These are phyloP conservation scores for Peromyscus melanophrys DNA, from an alignment of 2,797 vertebrate genomes.

Conservation along the genomic window DNA sequence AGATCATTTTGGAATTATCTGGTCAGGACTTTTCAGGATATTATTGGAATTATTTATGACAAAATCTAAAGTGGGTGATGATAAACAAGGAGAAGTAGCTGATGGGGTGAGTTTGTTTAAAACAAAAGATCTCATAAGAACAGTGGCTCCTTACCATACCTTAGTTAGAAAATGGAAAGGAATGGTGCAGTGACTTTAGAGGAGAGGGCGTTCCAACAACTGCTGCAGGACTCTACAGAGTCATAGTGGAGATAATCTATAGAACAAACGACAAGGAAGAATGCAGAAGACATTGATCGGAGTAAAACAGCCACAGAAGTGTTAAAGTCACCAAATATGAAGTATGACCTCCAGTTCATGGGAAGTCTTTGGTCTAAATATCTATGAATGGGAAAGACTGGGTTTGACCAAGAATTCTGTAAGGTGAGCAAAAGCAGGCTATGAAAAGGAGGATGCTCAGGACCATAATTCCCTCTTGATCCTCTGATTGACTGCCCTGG, in stretches of 20 bases:
- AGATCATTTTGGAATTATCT: not conserved
- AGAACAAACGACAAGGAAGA: not conserved
- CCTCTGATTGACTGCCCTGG: not conserved
- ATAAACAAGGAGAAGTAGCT: not conserved
- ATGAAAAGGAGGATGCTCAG: not conserved
- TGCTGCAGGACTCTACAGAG: not conserved
- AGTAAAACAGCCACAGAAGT: not conserved
- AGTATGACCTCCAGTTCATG: not conserved
- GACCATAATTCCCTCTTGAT: not conserved
- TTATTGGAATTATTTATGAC: not conserved
- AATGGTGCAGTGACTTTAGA: not conserved
- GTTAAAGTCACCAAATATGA: not conserved
- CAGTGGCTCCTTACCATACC: not conserved
- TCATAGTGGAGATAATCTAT: not conserved
- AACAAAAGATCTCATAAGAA: not conserved
- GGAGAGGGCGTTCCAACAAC: not conserved
- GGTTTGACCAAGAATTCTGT: not conserved
- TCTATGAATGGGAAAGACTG: not conserved
- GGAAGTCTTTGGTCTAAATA: not conserved
- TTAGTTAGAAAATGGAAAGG: not conserved
- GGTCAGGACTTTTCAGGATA: not conserved
- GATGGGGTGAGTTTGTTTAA: not conserved
- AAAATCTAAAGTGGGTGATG: not conserved
- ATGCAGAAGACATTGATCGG: not conserved
- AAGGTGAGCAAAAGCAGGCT: not conserved